Evolutionary conservation across 2,888 invertebrate species (phyloP), one percentile per base, ranked within the genome.

Genomic region (Eupsilia transversa): DNA sequence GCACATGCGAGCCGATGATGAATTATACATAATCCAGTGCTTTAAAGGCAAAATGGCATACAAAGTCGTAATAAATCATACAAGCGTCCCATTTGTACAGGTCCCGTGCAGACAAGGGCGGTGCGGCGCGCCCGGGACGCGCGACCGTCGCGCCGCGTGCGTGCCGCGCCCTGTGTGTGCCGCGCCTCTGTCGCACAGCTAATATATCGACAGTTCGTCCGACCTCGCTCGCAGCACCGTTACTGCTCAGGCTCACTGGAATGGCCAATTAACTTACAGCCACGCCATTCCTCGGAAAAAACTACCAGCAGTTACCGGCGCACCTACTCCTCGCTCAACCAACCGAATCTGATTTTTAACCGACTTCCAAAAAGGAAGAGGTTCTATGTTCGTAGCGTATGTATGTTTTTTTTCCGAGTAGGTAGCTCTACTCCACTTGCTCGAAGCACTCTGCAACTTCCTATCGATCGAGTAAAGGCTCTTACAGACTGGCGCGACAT

Each of bases 1-100:
- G 60, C 71, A 79, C 72, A 72, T 77, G 80, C 71, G 64, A 59
- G 38, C 59, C 76, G 43, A 74, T 85, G 73, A 85, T 86, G 76
- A 81, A 86, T 84, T 84, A 85, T 77, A 79, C 76, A 75, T 86
- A 81, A 84, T 80, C 84, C 76, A 67, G 6, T 75, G 69, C 72
- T 83, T 67, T 69, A 72, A 74, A 74, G 65, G 67, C 75, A 68
- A 71, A 77, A 73, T 70, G 73, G 46, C 67, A 74, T 65, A 84
- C 86, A 74, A 70, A 73, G 43, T 67, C 72, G 72, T 76, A 68
- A 86, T 80, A 80, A 77, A 84, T 86, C 79, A 82, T 78, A 70
- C 30, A 38, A 65, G 63, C 73, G 56, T 76, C 72, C 72, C 69
- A 76, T 78, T 86, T 72, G 72, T 65, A 49, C 41, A 46, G 65